Evolutionary conservation across 1,140 invertebrate genomes (phyloP), one percentile per base, ranked within the genome.

Genomic region (Bombus confusus): DNA sequence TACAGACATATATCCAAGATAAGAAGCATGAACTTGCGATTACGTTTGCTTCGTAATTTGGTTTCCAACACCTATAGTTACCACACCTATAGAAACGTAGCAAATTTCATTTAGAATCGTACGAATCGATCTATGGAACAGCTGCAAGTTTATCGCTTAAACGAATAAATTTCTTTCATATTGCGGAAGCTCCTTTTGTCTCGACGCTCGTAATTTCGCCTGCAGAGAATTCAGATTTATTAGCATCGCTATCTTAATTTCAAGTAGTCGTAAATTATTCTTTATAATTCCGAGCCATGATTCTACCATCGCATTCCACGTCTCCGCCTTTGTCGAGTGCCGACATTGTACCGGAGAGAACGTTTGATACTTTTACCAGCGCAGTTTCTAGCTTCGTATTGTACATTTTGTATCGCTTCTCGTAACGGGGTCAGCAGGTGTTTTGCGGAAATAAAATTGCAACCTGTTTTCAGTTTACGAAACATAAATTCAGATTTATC

Each of bases 401-500:
- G 62, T 47, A 10, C 68, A 52, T 68, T 80, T 76, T 31, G 2
- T 66, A 47, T 80, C 34, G 31, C 12, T 43, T 47, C 10, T 52
- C 1, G 34, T 2, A 80, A 52, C 43, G 15, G 18, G 28, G 22
- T 69, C 31, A 57, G 66, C 57, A 62, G 37, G 59, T 62, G 47
- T 77, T 57, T 52, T 37, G 22, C 31, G 59, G 57, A 78, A 78
- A 78, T 64, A 78, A 78, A 64, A 64, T 31, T 78, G n/a, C 59
- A 66, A 43, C 39, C 57, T 66, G 59, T 66, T 43, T 69, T 80
- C 78, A 69, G 66, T 80, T 71, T 57, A 31, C 43, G 41, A 52
- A 69, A n/a, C 78, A 69, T 68, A 80, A 34, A 80, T 69, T 47
- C 31, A n/a, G 31, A 71, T 71, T 80, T 69, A 71, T 52, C 64